Conservation (phyloP, 1,140 invertebrate genomes). For the Chymomyza costata region DNA sequence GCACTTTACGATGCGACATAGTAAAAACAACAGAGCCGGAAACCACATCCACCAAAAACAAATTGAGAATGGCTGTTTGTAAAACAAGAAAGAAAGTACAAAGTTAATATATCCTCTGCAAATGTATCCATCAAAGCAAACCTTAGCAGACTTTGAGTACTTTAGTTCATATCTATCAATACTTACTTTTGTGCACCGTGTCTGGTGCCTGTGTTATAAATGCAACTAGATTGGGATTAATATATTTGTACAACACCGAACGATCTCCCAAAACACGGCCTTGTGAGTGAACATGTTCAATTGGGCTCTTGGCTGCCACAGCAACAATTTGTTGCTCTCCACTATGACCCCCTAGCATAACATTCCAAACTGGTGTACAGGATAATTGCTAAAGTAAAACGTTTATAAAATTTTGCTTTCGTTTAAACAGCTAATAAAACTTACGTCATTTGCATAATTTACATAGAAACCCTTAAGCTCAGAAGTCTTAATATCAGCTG, state of each 20-base stretch:
- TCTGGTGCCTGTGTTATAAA: slow-evolving; percentile 88
- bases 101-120: too few species aligned
- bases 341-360: slow-evolving; percentile 80
- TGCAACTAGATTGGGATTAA: slow-evolving; percentile 97
- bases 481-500: slow-evolving; percentile 81
- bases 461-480: slow-evolving; percentile 83
- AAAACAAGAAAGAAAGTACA: not conserved
- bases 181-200: slow-evolving; percentile 83
- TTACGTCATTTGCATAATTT: slow-evolving; percentile 74
- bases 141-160: too few species aligned
- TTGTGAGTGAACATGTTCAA: slow-evolving; percentile 95
- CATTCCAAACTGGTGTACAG: slow-evolving; percentile 81
- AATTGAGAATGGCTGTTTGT: slow-evolving; percentile 77
- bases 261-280: slow-evolving; percentile 96
- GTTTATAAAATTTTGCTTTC: not conserved
- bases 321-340: slow-evolving; percentile 81
- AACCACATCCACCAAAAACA: slow-evolving; percentile 94
- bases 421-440: not conserved
- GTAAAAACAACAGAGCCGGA: slow-evolving; percentile 87
- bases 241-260: slow-evolving; percentile 98
- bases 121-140: too few species aligned
- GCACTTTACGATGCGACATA: slow-evolving; percentile 85
- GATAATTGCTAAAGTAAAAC: slow-evolving; percentile 61
- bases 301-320: slow-evolving; percentile 82
- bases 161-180: not conserved